Base-by-base conservation (phyloP, 2,888 invertebrate species). In the Platynereis dumerilii region DNA sequence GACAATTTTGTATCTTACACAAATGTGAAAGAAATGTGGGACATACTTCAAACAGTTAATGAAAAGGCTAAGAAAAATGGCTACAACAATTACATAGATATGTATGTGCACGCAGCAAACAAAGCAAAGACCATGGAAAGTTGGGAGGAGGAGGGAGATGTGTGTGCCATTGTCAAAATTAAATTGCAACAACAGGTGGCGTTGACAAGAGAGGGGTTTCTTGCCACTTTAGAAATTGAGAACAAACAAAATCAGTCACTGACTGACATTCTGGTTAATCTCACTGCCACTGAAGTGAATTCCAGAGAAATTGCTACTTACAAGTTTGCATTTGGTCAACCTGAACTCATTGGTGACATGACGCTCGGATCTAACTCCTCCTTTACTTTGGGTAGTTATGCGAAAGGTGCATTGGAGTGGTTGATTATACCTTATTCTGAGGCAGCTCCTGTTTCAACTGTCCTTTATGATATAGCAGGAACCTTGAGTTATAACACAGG, bases 351-450 rank as follows among this genome's bases (percentile, higher is more conserved):
- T 27, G 59, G 24, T 12, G 28, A 42, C 2, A 2, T 59, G 15
- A 17, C n/a, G 17, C 34, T 12, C 34, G 34, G 34, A 34, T 5
- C 34, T 7, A 34, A 34, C 12, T 34, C 34, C 5, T 34, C 34
- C 5, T 34, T 7, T 34, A 34, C 5, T 7, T 12, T 34, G 34
- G 34, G 34, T 7, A 34, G 12, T 34, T 34, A 34, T 24, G 27
- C 42, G 15, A 15, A 45, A 17, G 74, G 74, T 5, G 67, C 62
- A 12, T 65, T 70, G 45, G 69, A 70, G 12, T 76, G 76, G 76
- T 58, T 76, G 17, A 74, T 76, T 34, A 68, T 75, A 1, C 75
- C 76, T 28, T 76, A 75, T 58, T 71, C 74, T 3, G 55, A 42
- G 17, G 75, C 76, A 27, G 76, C 76, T 20, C 65, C 70, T 54